phyloP scores from a whole-genome alignment of 2,113 vertebrate species.

The Ciconia maguari region DNA sequence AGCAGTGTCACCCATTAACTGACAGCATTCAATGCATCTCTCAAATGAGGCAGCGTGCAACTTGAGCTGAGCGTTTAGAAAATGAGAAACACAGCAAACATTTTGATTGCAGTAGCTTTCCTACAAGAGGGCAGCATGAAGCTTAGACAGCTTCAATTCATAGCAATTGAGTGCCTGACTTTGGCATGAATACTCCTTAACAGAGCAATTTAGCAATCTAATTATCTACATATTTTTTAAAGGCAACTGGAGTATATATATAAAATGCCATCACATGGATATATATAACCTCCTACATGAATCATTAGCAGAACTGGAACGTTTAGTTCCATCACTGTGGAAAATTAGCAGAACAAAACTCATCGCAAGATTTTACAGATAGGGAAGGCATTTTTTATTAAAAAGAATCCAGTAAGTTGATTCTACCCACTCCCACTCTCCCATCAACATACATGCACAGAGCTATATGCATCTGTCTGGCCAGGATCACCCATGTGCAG shows the following conservation, averaged over 20 bases:
- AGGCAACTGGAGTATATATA: background rate
- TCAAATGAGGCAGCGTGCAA: background rate
- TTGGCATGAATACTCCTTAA: background rate
- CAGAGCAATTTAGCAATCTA: background rate
- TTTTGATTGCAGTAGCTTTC: background rate
- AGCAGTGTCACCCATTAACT: background rate
- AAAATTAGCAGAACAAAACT: background rate
- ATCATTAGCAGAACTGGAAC: background rate
- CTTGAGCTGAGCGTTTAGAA: background rate
- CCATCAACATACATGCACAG: background rate
- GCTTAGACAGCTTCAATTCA: background rate
- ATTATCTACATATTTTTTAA: background rate
- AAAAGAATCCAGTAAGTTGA: background rate
- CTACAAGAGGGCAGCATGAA: background rate
- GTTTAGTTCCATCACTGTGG: background rate
- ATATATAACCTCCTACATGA: background rate
- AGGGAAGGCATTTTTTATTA: background rate
- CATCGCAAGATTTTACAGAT: background rate
- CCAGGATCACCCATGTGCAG: background rate
- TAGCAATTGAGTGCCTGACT: background rate
- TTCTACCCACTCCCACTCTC: background rate
- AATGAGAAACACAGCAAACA: background rate
- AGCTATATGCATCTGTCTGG: fast-evolving
- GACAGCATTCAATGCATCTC: background rate
- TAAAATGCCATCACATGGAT: background rate